phyloP scores from a whole-genome alignment of 2,113 vertebrate species.

The Lucifuga dentata region DNA sequence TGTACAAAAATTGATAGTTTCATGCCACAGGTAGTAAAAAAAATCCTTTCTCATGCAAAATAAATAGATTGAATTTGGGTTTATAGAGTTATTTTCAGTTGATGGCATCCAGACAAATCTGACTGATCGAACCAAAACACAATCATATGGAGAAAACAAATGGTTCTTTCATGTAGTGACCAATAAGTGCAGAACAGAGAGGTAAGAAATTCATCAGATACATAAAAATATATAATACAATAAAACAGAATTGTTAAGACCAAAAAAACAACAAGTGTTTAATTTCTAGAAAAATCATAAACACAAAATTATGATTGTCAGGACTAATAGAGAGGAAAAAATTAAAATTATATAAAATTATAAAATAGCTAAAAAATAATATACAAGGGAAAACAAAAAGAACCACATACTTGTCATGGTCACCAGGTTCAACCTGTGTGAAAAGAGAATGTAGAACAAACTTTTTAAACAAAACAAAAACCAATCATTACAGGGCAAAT shows the following conservation, averaged over 20 bases:
- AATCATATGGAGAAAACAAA: constrained; percentile 18
- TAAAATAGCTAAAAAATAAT: constrained; percentile 37
- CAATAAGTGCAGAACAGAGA: constrained; percentile 51
- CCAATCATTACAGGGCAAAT: too few relatives aligned
- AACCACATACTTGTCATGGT: constrained; percentile 22
- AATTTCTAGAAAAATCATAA: constrained; percentile 28
- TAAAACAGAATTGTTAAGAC: constrained; percentile 22
- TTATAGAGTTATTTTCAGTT: constrained; percentile 33
- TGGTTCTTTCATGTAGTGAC: constrained; percentile 20
- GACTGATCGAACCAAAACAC: constrained; percentile 33
- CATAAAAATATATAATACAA: constrained; percentile 25
- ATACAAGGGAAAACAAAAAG: constrained; percentile 51
- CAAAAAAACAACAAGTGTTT: constrained; percentile 23
- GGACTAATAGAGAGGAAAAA: constrained; percentile 17
- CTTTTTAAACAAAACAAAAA: too few relatives aligned
- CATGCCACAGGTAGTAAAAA: constrained; percentile 49
- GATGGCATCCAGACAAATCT: constrained; percentile 28
- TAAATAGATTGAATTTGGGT: constrained; percentile 64
- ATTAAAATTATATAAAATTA: constrained; percentile 51
- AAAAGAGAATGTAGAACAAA: constrained; percentile 9
- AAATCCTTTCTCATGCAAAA: constrained; percentile 47
- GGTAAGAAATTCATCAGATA: neutral
- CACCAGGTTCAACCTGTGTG: constrained; percentile 67
- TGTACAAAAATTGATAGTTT: constrained; percentile 68
- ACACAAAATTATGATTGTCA: constrained; percentile 15